Evolutionary conservation across 1,140 invertebrate species (phyloP).

Genomic region (Zaprionus nigranus): DNA sequence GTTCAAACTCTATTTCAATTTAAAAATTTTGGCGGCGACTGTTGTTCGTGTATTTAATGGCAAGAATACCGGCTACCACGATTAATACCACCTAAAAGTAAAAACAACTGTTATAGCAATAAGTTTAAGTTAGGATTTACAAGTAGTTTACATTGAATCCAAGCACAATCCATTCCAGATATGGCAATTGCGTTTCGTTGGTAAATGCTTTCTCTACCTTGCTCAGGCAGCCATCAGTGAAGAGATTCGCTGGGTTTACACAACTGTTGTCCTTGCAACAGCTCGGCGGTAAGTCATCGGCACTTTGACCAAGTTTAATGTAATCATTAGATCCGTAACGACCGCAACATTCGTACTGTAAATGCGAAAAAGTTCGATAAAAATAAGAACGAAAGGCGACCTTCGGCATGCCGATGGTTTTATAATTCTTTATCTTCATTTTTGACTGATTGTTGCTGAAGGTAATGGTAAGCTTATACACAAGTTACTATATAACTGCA

Average conservation of each 20-base stretch:
- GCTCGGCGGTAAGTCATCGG: conserved; percentile 68
- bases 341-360: conserved; percentile 89
- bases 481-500: too few relatives aligned
- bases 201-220: conserved; percentile 84
- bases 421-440: too few relatives aligned
- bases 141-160: conserved; percentile 63
- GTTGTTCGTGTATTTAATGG: conserved; percentile 76
- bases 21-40: conserved; percentile 67
- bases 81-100: conserved; percentile 62
- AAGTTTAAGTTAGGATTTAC: background rate
- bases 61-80: conserved; percentile 61
- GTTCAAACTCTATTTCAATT: background rate
- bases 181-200: conserved; percentile 81
- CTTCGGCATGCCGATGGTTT: too few relatives aligned
- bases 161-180: conserved; percentile 69
- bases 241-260: conserved; percentile 83
- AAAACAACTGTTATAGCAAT: conserved; percentile 11
- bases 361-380: conserved; percentile 23
- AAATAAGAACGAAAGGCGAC: background rate
- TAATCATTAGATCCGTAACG: conserved; percentile 85
- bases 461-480: background rate
- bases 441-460: background rate
- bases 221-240: conserved; percentile 84
- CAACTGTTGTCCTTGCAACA: conserved; percentile 81
- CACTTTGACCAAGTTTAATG: conserved; percentile 54